Conservation (phyloP, 2,113 vertebrate genomes). For the Dromiciops gliroides region DNA sequence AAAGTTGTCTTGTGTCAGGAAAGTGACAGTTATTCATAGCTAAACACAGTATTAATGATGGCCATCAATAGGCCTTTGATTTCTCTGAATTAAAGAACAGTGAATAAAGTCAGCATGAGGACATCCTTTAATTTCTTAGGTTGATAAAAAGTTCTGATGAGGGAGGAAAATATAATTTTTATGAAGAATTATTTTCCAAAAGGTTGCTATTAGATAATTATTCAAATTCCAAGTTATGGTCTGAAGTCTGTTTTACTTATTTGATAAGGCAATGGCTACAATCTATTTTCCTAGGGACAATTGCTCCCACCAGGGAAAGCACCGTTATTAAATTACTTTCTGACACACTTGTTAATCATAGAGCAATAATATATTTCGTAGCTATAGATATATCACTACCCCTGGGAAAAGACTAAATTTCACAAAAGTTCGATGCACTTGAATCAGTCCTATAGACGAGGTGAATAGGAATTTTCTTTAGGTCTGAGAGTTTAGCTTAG, state of each 20-base stretch:
- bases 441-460: not conserved
- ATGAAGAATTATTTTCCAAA: not conserved
- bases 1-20: not conserved
- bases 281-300: constrained; percentile 7
- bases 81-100: not conserved
- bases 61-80: not conserved
- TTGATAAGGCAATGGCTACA: not conserved
- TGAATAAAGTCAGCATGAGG: not conserved
- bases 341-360: constrained; percentile 3
- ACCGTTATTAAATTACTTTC: not conserved
- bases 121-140: not conserved
- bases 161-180: constrained; percentile 8
- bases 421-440: not conserved
- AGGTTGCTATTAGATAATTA: not conserved
- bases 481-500: not conserved
- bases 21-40: not conserved
- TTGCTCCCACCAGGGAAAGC: not conserved
- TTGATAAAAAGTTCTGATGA: not conserved
- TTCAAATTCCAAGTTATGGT: not conserved
- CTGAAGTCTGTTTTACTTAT: not conserved
- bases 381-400: not conserved
- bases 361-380: not conserved
- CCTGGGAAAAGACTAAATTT: not conserved
- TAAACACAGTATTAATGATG: not conserved
- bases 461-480: not conserved